These are phyloP conservation scores for Spodoptera exigua DNA, from an alignment of 2,888 invertebrate genomes.

Conservation along the genomic window DNA sequence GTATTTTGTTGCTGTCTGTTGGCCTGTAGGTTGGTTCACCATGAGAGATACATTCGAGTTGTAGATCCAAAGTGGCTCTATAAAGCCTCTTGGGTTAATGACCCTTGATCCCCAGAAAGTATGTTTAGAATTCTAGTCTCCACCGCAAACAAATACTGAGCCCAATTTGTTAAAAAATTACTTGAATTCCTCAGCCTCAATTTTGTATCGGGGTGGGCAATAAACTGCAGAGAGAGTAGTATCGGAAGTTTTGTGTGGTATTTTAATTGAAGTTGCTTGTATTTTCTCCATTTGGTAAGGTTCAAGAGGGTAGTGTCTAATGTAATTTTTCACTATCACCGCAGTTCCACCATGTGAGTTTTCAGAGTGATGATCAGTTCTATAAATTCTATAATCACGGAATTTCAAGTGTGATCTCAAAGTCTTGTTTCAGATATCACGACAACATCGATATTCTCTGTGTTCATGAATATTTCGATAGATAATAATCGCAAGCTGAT, in stretches of 20 bases:
- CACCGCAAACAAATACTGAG: neutral
- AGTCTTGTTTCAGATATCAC: slow-evolving; percentile 5
- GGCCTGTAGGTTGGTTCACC: slow-evolving; percentile 1
- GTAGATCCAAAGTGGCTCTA: neutral
- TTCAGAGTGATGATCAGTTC: slow-evolving; percentile 6
- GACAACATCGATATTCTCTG: neutral
- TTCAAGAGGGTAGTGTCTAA: neutral
- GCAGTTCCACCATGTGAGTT: slow-evolving; percentile 3
- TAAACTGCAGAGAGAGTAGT: slow-evolving; percentile 2
- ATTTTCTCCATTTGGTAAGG: neutral
- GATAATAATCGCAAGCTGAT: too few species aligned
- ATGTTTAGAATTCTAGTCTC: slow-evolving; percentile 5
- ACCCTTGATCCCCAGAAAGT: neutral
- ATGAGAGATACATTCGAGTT: neutral
- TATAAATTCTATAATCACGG: neutral
- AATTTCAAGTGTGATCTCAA: neutral
- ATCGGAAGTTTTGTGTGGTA: neutral
- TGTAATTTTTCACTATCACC: slow-evolving; percentile 1
- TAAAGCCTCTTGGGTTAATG: neutral
- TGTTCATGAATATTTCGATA: slow-evolving; percentile 5
- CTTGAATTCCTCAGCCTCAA: neutral
- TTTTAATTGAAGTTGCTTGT: neutral
- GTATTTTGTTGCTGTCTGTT: neutral
- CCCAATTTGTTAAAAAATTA: neutral
- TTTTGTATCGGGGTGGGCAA: neutral